These are phyloP conservation scores for Hemistola chrysoprasaria DNA, from an alignment of 2,888 invertebrate genomes.

Conservation along the genomic window DNA sequence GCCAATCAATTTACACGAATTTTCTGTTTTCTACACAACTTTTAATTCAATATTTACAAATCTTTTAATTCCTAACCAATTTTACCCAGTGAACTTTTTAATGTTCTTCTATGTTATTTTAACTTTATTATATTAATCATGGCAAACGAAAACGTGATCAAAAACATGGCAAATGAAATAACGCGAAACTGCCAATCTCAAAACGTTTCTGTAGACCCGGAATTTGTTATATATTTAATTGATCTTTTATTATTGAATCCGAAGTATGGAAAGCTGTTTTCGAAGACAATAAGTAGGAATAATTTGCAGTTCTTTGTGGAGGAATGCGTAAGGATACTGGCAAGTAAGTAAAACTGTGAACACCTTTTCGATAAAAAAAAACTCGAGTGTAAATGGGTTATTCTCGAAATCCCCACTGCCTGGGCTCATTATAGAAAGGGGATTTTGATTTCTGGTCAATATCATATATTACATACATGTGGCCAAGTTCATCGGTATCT, in stretches of 20 bases:
- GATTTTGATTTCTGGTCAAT: too few species aligned
- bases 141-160: conserved; percentile 75
- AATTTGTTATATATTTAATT: conserved; percentile 78
- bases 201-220: conserved; percentile 63
- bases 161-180: conserved; percentile 83
- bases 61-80: too few species aligned
- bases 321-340: conserved; percentile 70
- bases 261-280: conserved; percentile 76
- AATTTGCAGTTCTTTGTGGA: conserved; percentile 79
- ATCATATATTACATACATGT: too few species aligned
- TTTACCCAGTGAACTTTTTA: too few species aligned
- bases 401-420: too few species aligned
- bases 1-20: too few species aligned
- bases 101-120: too few species aligned
- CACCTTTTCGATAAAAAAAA: too few species aligned
- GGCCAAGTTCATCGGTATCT: too few species aligned
- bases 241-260: conserved; percentile 80
- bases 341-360: conserved; percentile 50
- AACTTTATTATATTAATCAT: conserved; percentile 38
- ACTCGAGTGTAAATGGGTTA: too few species aligned
- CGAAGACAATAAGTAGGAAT: conserved; percentile 66
- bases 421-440: too few species aligned
- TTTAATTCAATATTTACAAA: too few species aligned
- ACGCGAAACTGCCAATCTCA: conserved; percentile 73
- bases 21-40: conserved; percentile 5